Percentiles rank a stretch among this genome's conserved stretches.
These are phyloP conservation scores for Shinisaurus crocodilurus DNA, from an alignment of 2,113 vertebrate genomes.

Conservation along the genomic window DNA sequence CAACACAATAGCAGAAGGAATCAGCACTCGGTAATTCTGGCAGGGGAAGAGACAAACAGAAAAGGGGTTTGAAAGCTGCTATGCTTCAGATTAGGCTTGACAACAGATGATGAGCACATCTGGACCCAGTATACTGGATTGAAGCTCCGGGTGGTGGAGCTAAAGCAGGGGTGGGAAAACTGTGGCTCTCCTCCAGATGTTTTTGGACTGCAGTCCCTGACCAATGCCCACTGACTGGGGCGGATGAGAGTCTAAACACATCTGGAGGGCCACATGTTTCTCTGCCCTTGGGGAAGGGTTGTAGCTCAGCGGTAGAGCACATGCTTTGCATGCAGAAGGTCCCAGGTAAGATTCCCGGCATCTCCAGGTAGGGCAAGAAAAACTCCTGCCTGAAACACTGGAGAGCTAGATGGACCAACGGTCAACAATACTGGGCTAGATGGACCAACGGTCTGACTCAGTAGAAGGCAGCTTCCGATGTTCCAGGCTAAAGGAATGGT, in stretches of 20 bases:
- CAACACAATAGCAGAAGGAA: fast-evolving
- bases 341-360: too few species aligned
- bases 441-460: too few species aligned
- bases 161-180: background rate
- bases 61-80: background rate
- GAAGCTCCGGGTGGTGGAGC: background rate
- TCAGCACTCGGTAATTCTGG: constrained; percentile 11
- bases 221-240: background rate
- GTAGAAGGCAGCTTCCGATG: too few species aligned
- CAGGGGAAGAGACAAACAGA: constrained; percentile 14
- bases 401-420: too few species aligned
- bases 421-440: too few species aligned
- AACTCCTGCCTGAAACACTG: too few species aligned
- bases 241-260: background rate
- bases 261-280: too few species aligned
- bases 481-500: background rate
- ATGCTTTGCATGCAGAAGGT: too few species aligned
- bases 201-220: background rate
- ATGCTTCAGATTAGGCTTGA: background rate
- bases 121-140: background rate
- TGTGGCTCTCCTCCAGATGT: background rate
- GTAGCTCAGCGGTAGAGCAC: too few species aligned
- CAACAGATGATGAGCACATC: background rate
- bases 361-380: too few species aligned
- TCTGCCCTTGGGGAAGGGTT: too few species aligned